These are phyloP conservation scores for Anoura caudifer DNA, from an alignment of 2,113 vertebrate genomes.

Conservation along the genomic window DNA sequence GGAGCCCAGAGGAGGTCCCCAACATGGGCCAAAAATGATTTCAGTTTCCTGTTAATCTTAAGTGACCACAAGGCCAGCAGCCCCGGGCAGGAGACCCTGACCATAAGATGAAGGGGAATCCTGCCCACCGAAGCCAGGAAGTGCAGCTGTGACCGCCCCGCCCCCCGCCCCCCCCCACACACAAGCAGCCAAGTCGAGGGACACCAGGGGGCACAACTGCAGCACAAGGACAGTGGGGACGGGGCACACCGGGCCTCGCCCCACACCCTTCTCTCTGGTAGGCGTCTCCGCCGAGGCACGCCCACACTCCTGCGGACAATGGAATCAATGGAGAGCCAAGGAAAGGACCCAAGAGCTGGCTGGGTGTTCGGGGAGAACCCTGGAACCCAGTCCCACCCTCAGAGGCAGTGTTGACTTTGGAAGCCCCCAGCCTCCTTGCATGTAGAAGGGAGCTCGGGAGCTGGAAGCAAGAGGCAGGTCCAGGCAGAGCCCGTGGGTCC, in stretches of 20 bases:
- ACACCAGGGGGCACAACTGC: background rate
- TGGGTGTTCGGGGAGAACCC: background rate
- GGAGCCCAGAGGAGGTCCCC: background rate
- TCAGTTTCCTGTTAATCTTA: background rate
- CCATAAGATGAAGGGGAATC: background rate
- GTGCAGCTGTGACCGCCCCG: background rate
- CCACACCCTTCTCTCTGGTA: background rate
- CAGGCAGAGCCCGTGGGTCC: background rate
- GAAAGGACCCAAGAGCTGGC: background rate
- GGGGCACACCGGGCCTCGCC: fast-evolving
- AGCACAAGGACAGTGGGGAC: background rate
- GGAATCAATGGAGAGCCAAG: background rate
- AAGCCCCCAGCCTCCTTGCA: background rate
- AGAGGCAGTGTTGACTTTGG: background rate
- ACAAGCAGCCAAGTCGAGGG: background rate
- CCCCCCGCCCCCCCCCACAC: background rate
- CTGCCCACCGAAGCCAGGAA: background rate
- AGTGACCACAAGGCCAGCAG: background rate
- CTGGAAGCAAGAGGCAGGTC: background rate
- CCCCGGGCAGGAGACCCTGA: background rate
- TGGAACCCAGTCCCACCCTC: background rate
- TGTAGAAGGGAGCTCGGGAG: background rate
- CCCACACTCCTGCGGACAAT: background rate
- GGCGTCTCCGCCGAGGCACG: background rate
- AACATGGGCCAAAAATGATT: background rate